phyloP scores from a whole-genome alignment of 2,888 invertebrate genomes.

The Meghimatium bilineatum region DNA sequence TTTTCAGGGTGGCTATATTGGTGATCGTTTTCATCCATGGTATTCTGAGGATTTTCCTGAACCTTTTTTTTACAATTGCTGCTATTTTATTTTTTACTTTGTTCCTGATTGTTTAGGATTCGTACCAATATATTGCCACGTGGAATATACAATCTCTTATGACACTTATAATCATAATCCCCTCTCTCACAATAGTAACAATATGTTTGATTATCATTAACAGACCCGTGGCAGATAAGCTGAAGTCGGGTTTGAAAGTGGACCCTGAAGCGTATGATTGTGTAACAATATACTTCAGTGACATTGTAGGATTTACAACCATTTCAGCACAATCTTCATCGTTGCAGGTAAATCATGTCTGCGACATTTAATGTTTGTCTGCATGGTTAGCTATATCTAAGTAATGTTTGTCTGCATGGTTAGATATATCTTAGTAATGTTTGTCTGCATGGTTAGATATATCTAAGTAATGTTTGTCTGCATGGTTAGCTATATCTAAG shows the following conservation, averaged over 20 bases:
- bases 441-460: too few relatives aligned
- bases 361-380: background rate
- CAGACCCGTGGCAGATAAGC: constrained; percentile 85
- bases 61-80: too few relatives aligned
- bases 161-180: too few relatives aligned
- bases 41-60: too few relatives aligned
- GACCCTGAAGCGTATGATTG: constrained; percentile 92
- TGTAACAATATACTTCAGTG: constrained; percentile 86
- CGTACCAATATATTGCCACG: too few relatives aligned
- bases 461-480: too few relatives aligned
- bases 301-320: constrained; percentile 36
- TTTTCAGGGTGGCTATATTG: too few relatives aligned
- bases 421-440: background rate
- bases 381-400: background rate
- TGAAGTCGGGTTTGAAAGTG: constrained; percentile 91
- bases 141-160: too few relatives aligned
- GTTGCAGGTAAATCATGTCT: constrained; percentile 29
- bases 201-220: background rate
- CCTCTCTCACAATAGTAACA: background rate
- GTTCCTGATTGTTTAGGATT: too few relatives aligned
- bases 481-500: too few relatives aligned
- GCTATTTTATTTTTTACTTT: too few relatives aligned
- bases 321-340: constrained; percentile 36
- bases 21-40: too few relatives aligned
- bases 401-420: background rate